phyloP scores from a whole-genome alignment of 2,113 vertebrate genomes.

The Bucco capensis region DNA sequence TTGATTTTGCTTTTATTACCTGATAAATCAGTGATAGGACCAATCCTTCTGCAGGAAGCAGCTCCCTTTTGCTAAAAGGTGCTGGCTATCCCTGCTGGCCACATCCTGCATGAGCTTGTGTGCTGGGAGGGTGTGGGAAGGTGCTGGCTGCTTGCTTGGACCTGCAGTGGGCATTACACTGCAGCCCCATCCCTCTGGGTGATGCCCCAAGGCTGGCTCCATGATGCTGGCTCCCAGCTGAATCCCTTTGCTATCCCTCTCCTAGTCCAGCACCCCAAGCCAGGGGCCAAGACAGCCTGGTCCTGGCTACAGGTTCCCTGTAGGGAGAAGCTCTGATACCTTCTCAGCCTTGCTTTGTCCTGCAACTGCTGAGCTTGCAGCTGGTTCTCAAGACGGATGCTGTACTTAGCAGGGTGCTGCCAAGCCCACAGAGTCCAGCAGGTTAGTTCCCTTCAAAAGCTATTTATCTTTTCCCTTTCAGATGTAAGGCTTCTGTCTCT shows the following conservation, averaged over 20 bases:
- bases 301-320: background rate
- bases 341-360: background rate
- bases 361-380: background rate
- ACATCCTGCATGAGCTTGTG: background rate
- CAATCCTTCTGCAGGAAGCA: fast-evolving
- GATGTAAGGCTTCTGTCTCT: background rate
- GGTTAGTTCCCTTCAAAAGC: slow-evolving; percentile 27
- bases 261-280: background rate
- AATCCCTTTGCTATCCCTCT: background rate
- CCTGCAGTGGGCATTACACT: fast-evolving
- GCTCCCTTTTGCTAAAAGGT: background rate
- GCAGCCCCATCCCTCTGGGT: background rate
- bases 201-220: fast-evolving
- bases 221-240: background rate
- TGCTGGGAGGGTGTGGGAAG: background rate
- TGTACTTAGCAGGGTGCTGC: slow-evolving; percentile 31
- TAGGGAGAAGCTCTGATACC: background rate
- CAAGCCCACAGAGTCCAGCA: slow-evolving; percentile 4
- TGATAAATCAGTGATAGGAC: background rate
- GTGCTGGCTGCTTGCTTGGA: background rate
- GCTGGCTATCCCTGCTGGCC: background rate
- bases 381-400: background rate
- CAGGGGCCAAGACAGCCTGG: background rate
- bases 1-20: slow-evolving; percentile 8
- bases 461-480: slow-evolving; percentile 24